Conservation (phyloP, 2,113 vertebrate genomes). For the Ptilorrhoa leucosticta region DNA sequence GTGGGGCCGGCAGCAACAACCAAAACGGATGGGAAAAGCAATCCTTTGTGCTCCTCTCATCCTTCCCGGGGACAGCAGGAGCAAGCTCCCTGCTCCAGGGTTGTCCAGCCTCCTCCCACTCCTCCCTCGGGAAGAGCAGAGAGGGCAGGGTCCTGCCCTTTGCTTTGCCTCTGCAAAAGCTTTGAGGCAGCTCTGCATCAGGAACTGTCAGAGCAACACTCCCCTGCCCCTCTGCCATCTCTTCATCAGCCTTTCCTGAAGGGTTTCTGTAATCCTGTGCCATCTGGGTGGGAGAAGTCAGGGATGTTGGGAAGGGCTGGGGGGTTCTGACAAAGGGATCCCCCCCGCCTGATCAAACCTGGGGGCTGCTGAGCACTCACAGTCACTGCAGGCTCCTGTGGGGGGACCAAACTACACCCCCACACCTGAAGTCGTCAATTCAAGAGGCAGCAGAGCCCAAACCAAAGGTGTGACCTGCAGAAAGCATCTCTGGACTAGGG, state of each 20-base stretch:
- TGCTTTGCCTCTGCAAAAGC: background rate
- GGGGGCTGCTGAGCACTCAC: background rate
- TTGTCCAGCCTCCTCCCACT: background rate
- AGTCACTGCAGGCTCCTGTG: rapidly evolving
- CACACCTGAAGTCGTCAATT: background rate
- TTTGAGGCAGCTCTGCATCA: background rate
- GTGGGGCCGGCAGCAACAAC: background rate
- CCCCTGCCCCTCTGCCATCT: background rate
- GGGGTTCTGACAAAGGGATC: background rate
- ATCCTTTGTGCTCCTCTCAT: background rate
- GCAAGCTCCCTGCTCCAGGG: background rate
- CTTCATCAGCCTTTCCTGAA: background rate
- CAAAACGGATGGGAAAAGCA: background rate
- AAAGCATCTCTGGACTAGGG: background rate
- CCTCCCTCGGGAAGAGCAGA: background rate
- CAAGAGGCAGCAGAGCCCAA: background rate
- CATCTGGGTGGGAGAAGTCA: background rate
- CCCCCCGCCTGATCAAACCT: rapidly evolving
- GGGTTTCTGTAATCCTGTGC: background rate
- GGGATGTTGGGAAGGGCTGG: background rate
- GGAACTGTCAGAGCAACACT: background rate
- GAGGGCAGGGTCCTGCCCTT: background rate
- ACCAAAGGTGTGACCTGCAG: background rate
- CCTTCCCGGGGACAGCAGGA: background rate
- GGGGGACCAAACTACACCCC: background rate